Evolutionary conservation across 2,888 invertebrate species (phyloP), one percentile per base, ranked within the genome.

Genomic region (Philopedon plagiatum): DNA sequence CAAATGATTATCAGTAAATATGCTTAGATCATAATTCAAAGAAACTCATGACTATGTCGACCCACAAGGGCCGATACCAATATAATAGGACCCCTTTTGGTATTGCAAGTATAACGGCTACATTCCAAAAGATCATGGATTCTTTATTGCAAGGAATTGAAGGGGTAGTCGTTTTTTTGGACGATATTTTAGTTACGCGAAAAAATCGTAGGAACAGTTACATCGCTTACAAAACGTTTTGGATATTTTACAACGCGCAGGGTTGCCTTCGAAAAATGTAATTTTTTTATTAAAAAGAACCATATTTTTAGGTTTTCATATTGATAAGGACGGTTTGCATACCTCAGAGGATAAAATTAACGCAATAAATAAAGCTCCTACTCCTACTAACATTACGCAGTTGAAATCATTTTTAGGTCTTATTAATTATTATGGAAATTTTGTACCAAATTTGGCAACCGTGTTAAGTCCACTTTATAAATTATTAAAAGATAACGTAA

Each of bases 61-160:
- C 81, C 0, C 75, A 76, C 1, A 76, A 74, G 51, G 81, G 81
- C n/a, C n/a, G n/a, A n/a, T n/a, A n/a, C n/a, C n/a, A n/a, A n/a
- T n/a, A n/a, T n/a, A n/a, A n/a, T n/a, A n/a, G n/a, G n/a, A n/a
- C n/a, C n/a, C n/a, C n/a, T n/a, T 23, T 56, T 56, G 32, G n/a
- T n/a, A n/a, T n/a, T n/a, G 54, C 54, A 29, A 13, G 54, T n/a
- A 13, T 32, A 37, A 37, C 58, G 0, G 58, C 58, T 8, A 34
- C 37, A 18, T 58, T 58, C n/a, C 21, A 37, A 39, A 58, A 39
- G 21, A 56, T 56, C 5, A 56, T 56, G 56, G 56, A 56, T 11
- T 5, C 32, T 8, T 34, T 56, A 19, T 44, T 44, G 1, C 2
- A 1, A 8, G 2, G 4, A 2, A 5, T 44, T 1, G 3, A 18